Base-by-base conservation (phyloP, 2,888 invertebrate species). In the Globia sparganii region DNA sequence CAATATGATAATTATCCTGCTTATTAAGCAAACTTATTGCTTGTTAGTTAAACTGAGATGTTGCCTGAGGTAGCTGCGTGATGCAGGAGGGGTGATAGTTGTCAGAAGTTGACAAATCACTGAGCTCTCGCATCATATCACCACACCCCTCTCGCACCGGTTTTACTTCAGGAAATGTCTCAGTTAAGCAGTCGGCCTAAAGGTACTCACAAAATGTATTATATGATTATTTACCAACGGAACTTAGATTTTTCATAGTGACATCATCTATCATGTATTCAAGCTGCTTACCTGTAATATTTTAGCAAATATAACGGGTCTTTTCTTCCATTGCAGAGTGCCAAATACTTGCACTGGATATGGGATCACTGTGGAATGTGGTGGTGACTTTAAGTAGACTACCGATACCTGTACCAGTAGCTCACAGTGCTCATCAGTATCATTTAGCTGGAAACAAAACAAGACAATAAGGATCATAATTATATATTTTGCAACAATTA, bases 321-420 rank as follows among this genome's bases (percentile, higher is more conserved):
- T 87, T 9, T 89, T 90, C 72, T 88, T 91, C 95, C 96, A 95
- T 72, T 93, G 92, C 66, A 95, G 68, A 13, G 90, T 91, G 0
- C 96, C 96, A 91, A 96, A 95, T 9, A 96, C 77, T 83, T 96
- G 96, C 0, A 95, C 93, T 8, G 95, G 90, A 69, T 93, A 93
- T 4, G 96, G 94, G 11, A 92, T 88, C 1, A 93, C 87, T 0
- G 90, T 91, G 11, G 93, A 92, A 34, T 88, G 91, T 5, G 90
- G 87, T 0, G 89, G 82, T 2, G 81, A 72, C 70, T 91, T 92
- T 72, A 95, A 58, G 72, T 94, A 94, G 0, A 86, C 83, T 83
- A 94, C 81, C 2, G 95, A 94, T 2, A 96, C 84, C 77, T 89
- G 87, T 3, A 96, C 87, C 18, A 84, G 69, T 8, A 81, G 80